These are phyloP conservation scores for Oreochromis niloticus DNA, from an alignment of 2,113 vertebrate genomes.

Conservation along the genomic window DNA sequence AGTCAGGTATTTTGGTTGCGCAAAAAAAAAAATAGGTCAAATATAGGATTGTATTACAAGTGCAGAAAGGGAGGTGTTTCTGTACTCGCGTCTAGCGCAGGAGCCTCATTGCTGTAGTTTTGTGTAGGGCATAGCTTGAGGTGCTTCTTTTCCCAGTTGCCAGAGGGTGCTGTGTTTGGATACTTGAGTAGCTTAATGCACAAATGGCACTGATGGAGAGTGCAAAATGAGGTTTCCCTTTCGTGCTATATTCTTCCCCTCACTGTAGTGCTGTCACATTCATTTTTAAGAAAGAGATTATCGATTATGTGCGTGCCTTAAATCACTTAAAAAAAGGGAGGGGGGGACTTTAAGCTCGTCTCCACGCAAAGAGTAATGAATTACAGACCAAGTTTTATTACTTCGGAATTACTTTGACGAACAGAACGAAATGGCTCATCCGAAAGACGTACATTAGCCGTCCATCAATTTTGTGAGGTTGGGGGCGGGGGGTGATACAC, in stretches of 20 bases:
- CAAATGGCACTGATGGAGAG: not conserved
- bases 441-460: conserved; percentile 30
- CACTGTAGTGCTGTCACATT: not conserved
- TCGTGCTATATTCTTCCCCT: not conserved
- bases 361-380: conserved; percentile 22
- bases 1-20: not conserved
- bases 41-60: conserved; percentile 23
- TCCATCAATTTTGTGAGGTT: conserved; percentile 51
- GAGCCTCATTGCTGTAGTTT: not conserved
- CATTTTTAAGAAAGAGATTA: conserved; percentile 2
- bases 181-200: not conserved
- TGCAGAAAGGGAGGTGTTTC: not conserved
- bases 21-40: conserved; percentile 37
- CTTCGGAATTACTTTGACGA: conserved; percentile 54
- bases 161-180: not conserved
- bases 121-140: not conserved
- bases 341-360: not conserved
- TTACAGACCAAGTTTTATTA: conserved; percentile 43
- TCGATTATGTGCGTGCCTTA: conserved; percentile 12
- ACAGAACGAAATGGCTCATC: conserved; percentile 24
- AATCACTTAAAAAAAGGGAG: conserved; percentile 14
- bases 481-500: not conserved
- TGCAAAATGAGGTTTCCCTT: not conserved
- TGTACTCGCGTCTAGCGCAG: not conserved
- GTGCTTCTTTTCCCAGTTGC: not conserved